Conservation (phyloP, 1,140 invertebrate genomes). For the Trinorchestia longiramus region DNA sequence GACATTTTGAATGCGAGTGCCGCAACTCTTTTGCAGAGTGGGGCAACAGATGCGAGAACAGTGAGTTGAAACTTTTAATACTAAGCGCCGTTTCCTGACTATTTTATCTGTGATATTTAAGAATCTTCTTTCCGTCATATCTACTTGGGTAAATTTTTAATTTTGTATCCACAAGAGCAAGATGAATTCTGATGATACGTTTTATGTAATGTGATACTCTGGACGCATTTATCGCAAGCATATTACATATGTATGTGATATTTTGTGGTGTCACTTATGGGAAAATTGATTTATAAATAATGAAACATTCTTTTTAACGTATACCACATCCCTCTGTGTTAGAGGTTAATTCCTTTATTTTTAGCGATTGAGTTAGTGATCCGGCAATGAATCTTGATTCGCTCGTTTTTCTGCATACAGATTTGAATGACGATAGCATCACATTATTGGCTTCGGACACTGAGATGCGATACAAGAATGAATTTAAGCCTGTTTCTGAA, state of each 20-base stretch:
- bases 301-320: no score
- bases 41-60: slow-evolving; percentile 12
- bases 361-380: no score
- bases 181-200: no score
- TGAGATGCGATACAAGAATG: slow-evolving; percentile 44
- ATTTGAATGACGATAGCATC: slow-evolving; percentile 40
- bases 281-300: no score
- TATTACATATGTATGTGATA: no score
- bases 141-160: no score
- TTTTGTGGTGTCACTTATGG: no score
- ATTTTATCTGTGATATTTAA: neutral
- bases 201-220: neutral
- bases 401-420: neutral
- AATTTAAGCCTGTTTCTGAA: slow-evolving; percentile 14
- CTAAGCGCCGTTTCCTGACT: neutral
- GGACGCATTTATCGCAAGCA: no score
- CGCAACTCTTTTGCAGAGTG: neutral
- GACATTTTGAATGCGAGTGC: slow-evolving; percentile 12
- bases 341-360: no score
- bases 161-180: no score
- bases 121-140: neutral
- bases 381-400: no score
- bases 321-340: no score
- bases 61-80: neutral
- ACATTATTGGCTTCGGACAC: slow-evolving; percentile 22